These are phyloP conservation scores for Beroe forskalii DNA, from an alignment of 37 sponge, comb jelly and placozoan species.

Conservation along the genomic window DNA sequence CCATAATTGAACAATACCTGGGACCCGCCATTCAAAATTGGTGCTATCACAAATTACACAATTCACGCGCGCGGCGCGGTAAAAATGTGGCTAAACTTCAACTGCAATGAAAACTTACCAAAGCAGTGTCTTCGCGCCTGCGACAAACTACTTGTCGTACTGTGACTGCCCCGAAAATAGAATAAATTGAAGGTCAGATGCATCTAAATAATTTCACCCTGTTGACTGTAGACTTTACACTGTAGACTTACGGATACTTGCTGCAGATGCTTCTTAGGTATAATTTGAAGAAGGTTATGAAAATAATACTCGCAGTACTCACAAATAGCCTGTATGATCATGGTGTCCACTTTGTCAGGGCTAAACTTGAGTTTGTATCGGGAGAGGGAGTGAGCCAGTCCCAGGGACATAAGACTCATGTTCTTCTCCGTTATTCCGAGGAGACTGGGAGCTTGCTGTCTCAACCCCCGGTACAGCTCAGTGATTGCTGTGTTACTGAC, in stretches of 20 bases:
- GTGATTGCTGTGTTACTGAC: conserved; percentile 73
- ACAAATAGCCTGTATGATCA: conserved; percentile 94
- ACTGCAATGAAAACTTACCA: neutral
- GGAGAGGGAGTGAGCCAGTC: conserved; percentile 74
- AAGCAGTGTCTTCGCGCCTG: neutral
- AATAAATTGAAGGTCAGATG: too few species aligned
- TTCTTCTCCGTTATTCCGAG: conserved; percentile 61
- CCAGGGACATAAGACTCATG: conserved; percentile 66
- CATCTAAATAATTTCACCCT: too few species aligned
- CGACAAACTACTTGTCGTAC: too few species aligned
- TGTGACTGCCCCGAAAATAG: too few species aligned
- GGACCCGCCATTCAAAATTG: too few species aligned
- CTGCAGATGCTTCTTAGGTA: too few species aligned
- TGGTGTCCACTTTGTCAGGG: conserved; percentile 97
- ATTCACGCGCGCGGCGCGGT: neutral
- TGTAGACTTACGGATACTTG: too few species aligned
- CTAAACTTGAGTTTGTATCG: conserved; percentile 96
- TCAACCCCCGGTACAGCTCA: conserved; percentile 79
- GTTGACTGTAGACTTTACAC: too few species aligned
- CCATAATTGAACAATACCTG: too few species aligned
- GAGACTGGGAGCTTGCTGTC: conserved; percentile 55
- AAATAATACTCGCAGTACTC: too few species aligned
- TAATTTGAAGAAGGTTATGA: too few species aligned
- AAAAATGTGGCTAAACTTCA: neutral
- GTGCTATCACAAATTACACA: too few species aligned